Percentiles rank a stretch among this genome's conserved stretches.
These are phyloP conservation scores for Leucopsar rothschildi DNA, from an alignment of 2,113 vertebrate species.

Conservation along the genomic window DNA sequence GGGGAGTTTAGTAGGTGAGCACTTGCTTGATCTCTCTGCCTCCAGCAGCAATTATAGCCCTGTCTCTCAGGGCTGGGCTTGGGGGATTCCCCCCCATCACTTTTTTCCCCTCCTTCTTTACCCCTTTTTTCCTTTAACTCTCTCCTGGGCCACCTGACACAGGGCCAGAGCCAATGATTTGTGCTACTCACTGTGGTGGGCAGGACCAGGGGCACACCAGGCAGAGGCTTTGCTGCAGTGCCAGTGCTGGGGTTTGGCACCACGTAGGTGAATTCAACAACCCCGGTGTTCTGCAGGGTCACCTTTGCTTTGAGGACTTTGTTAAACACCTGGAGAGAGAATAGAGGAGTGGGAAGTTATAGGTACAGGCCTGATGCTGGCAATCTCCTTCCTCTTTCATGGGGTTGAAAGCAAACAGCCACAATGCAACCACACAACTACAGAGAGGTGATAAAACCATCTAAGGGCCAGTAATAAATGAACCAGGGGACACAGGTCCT, in stretches of 20 bases:
- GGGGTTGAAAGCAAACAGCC: not conserved
- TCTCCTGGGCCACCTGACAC: no score
- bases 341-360: not conserved
- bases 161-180: not conserved
- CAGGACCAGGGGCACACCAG: conserved; percentile 71
- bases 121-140: accelerated
- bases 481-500: not conserved
- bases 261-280: conserved; percentile 77
- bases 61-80: not conserved
- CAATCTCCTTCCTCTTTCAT: not conserved
- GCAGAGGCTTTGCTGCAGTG: conserved; percentile 39
- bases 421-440: accelerated
- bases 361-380: not conserved
- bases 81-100: accelerated
- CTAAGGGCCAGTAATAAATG: not conserved
- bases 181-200: conserved; percentile 71
- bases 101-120: accelerated
- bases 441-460: not conserved
- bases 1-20: not conserved
- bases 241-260: conserved; percentile 5
- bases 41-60: not conserved
- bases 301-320: conserved; percentile 67
- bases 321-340: conserved; percentile 71
- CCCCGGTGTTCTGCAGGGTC: conserved; percentile 78
- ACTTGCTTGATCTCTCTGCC: not conserved